phyloP scores from a whole-genome alignment of 1,140 invertebrate genomes.

The Carposina sasakii region DNA sequence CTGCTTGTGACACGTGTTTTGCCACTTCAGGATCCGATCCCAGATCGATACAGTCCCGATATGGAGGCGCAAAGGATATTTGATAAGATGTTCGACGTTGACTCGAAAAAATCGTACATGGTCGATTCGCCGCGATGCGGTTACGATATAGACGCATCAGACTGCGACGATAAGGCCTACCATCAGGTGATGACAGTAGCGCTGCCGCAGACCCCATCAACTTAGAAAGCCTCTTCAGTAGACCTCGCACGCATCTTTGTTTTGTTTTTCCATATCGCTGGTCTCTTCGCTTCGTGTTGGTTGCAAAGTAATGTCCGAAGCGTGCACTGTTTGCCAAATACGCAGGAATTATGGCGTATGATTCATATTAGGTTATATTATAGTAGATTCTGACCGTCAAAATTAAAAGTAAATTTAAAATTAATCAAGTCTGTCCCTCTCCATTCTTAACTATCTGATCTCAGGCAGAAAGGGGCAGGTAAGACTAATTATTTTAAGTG shows the following conservation, averaged over 20 bases:
- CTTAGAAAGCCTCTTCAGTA: constrained; percentile 62
- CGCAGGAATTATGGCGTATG: no score
- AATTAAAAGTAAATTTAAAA: no score
- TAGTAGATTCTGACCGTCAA: no score
- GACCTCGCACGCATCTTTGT: constrained; percentile 63
- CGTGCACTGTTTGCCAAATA: no score
- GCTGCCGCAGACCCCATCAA: constrained; percentile 50
- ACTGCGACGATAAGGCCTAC: constrained; percentile 66
- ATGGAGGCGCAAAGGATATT: constrained; percentile 69
- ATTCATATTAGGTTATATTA: no score
- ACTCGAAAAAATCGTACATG: constrained; percentile 63
- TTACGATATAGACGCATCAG: constrained; percentile 67
- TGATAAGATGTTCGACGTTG: constrained; percentile 71
- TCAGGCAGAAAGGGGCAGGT: no score
- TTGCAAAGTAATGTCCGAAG: no score
- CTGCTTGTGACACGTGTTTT: constrained; percentile 58
- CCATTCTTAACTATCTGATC: no score
- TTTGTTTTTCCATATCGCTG: constrained; percentile 62
- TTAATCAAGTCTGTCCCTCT: no score
- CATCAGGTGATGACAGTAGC: constrained; percentile 64
- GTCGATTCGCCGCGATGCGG: constrained; percentile 59
- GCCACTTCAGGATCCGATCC: constrained; percentile 66
- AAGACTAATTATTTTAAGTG: no score
- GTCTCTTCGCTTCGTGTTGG: constrained; percentile 49
- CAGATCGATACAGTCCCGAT: constrained; percentile 70